These are phyloP conservation scores for Silurus aristotelis DNA, from an alignment of 2,797 vertebrate species.

Conservation along the genomic window DNA sequence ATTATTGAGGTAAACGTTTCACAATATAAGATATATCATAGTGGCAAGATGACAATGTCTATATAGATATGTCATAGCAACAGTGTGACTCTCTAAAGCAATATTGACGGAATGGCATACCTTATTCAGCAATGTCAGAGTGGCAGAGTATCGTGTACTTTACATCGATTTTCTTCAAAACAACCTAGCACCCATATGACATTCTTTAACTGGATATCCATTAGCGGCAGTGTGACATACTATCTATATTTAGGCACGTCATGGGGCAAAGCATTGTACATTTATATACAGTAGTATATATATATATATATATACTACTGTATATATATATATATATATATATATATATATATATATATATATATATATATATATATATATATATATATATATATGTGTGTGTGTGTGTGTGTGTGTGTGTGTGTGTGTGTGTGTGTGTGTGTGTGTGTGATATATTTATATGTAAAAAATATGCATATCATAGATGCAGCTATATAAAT, in stretches of 20 bases:
- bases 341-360: too few relatives aligned
- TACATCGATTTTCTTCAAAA: background rate
- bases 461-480: too few relatives aligned
- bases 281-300: background rate
- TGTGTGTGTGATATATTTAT: too few relatives aligned
- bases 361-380: too few relatives aligned
- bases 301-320: background rate
- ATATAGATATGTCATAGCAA: background rate
- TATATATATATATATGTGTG: too few relatives aligned
- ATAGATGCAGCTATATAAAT: too few relatives aligned
- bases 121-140: background rate
- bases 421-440: conserved; percentile 11
- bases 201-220: background rate
- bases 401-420: background rate
- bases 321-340: too few relatives aligned
- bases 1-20: too few relatives aligned
- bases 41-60: background rate
- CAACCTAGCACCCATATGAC: background rate
- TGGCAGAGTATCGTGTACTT: background rate
- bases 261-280: too few relatives aligned
- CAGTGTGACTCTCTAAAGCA: background rate
- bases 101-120: background rate
- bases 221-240: background rate
- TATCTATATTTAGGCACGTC: background rate
- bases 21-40: too few relatives aligned